These are phyloP conservation scores for Brachionus sp. DNA, from an alignment of 1,140 invertebrate genomes.

Conservation along the genomic window DNA sequence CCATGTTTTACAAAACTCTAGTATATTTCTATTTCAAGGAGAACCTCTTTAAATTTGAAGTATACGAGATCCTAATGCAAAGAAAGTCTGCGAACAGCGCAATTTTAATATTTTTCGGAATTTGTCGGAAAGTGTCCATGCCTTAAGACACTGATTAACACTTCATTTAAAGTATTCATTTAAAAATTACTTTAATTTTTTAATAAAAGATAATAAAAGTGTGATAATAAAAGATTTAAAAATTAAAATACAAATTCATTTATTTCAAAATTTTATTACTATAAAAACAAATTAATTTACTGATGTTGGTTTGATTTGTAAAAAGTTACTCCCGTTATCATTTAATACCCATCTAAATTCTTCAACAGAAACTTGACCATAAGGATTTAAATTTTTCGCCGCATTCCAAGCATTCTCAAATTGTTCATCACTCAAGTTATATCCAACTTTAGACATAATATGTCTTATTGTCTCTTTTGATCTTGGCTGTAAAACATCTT, in stretches of 20 bases:
- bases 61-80: too few species aligned
- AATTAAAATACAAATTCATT: background rate
- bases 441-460: background rate
- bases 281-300: background rate
- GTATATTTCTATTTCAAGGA: too few species aligned
- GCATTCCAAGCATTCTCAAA: constrained; percentile 2
- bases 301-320: background rate
- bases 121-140: too few species aligned
- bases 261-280: background rate
- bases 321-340: background rate
- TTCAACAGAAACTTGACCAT: constrained; percentile 40
- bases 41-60: too few species aligned
- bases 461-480: constrained; percentile 52
- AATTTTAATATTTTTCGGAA: too few species aligned
- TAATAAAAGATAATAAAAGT: background rate
- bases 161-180: too few species aligned
- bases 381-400: background rate
- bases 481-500: constrained; percentile 55
- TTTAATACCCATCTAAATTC: constrained; percentile 27
- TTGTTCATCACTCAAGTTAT: constrained; percentile 28
- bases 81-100: too few species aligned
- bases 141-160: too few species aligned
- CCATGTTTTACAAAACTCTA: too few species aligned
- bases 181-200: background rate
- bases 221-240: background rate